Evolutionary conservation across 35 echinoderm and acorn worm species (phyloP).

Genomic region (Lytechinus variegatus): DNA sequence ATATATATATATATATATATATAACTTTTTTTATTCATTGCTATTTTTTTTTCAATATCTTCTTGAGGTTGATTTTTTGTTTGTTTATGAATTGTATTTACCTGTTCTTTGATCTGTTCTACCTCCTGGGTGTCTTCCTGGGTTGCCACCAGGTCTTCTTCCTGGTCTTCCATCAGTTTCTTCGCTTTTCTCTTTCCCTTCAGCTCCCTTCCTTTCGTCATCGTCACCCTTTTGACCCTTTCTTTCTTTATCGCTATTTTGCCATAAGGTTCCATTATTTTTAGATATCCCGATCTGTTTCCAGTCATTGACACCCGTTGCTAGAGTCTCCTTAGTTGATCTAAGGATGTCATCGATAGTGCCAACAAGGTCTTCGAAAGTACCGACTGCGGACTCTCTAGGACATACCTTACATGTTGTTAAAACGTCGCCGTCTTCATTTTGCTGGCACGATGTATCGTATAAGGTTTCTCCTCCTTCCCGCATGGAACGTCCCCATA

Average conservation of each 20-base stretch:
- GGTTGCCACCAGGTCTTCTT: not conserved
- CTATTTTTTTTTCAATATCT: no score
- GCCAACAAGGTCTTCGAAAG: not conserved
- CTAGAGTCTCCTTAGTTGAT: not conserved
- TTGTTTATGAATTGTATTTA: no score
- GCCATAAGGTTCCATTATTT: not conserved
- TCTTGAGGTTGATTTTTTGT: no score
- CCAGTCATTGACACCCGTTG: not conserved
- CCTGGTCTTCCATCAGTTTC: not conserved
- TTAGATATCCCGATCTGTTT: not conserved
- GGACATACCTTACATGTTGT: not conserved
- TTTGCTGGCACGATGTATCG: not conserved
- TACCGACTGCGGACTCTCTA: not conserved
- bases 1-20: no score
- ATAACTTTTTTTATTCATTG: no score
- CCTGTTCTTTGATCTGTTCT: no score
- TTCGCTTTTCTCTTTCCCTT: not conserved
- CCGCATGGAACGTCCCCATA: not conserved
- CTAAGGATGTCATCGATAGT: not conserved
- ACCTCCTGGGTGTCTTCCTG: not conserved
- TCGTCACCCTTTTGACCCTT: not conserved
- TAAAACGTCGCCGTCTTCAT: not conserved
- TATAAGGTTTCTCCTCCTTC: not conserved
- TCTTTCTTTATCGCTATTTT: not conserved
- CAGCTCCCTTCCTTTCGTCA: not conserved